Base-by-base conservation (phyloP, 2,113 vertebrate genomes). In the Dasyurus viverrinus region DNA sequence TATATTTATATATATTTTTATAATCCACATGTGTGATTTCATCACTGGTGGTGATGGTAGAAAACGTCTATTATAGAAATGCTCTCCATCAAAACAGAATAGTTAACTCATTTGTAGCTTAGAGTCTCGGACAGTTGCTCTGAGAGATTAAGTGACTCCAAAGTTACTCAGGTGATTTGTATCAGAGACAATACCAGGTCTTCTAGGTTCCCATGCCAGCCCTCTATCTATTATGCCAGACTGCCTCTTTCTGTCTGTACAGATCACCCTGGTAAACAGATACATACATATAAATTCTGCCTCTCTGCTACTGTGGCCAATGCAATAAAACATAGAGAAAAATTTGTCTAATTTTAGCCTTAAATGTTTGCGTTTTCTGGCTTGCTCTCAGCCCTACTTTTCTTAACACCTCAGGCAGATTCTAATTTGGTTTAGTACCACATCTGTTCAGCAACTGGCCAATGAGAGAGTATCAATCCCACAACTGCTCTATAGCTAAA, bases 311-410 rank as follows among this genome's bases (percentile, higher is more conserved):
- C 25, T 84, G 92, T 2, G 55, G 42, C 53, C 19, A 90, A 47
- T 10, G 24, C 46, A 84, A 36, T 23, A 91, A 93, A 10, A 90
- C 0, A 93, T 24, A 46, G 1, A 50, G 54, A 23, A 48, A 57
- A 90, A 48, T 93, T 95, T 94, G 6, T 93, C 95, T 95, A 91
- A 84, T 94, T 96, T 96, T 90, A 97, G 90, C 26, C 93, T 93
- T 92, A 60, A 12, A 9, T 30, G 68, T 27, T 48, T 89, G n/a
- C 23, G 2, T 89, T 91, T 94, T 84, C 68, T 76, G 55, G 14
- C 25, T 54, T 92, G 84, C 94, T 46, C 90, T 95, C 23, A 93
- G 55, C 22, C 89, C 14, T 89, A 95, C 91, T 95, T 95, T 90
- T 94, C 90, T 42, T 42, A 93, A 89, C 25, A 91, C 24, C 60